Evolutionary conservation across 64 coral and sea anemone species (phyloP), one percentile per base, ranked within the genome.

Genomic region (Trachythela sp.): DNA sequence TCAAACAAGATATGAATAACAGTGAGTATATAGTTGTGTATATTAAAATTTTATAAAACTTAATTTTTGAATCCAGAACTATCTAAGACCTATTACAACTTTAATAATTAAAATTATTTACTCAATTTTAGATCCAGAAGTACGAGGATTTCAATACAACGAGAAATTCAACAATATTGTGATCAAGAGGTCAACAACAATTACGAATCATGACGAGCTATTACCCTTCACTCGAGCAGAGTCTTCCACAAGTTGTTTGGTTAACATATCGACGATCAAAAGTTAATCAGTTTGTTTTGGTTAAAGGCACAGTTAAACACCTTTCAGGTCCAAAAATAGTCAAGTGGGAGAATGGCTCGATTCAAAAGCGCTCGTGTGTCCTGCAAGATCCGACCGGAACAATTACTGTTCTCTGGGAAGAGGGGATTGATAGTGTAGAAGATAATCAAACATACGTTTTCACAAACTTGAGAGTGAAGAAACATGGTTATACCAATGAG

Each of bases 391-490:
- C 35, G 38, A 40, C 56, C 39, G 87, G 59, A 40, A 70, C 56
- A 11, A 88, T 88, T 4, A 9, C 40, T 45, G 39, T 72, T 4
- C 58, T 88, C 13, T 71, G 87, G 87, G 87, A 41, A 27, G 64
- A 68, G 31, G 70, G 54, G 54, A 32, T 40, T 0, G 60, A 76
- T 1, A 17, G 8, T 18, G 9, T 86, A 3, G 48, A 56, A 34
- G 48, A 86, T 27, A 33, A 58, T 0, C 52, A 50, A 30, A 90
- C 89, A 7, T 90, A 90, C 89, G n/a, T 85, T 13, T 90, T 90
- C 36, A 85, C 6, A 18, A 90, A 90, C 56, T 30, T 90, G 20
- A 85, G 83, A 70, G 89, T 90, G 8, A 84, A 85, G 17, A 90
- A 84, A 31, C 11, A 85, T 54, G 24, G 41, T 84, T 90, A 42